Percentiles rank a stretch among this genome's conserved stretches.
phyloP scores from a whole-genome alignment of 2,797 vertebrate genomes.

The Thalassophryne amazonica region DNA sequence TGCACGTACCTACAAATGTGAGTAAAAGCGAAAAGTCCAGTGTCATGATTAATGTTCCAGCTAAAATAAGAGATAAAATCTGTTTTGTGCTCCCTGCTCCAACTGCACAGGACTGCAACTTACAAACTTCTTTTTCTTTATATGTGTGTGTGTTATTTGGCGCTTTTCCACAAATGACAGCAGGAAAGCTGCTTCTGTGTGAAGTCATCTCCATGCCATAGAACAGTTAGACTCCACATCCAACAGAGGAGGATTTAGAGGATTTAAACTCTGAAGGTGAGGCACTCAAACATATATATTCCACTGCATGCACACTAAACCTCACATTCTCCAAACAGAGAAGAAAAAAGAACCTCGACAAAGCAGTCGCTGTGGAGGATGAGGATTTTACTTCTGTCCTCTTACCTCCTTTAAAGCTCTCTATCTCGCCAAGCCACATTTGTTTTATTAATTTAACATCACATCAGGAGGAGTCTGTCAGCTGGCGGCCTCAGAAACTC shows the following conservation, averaged over 20 bases:
- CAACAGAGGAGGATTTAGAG: slow-evolving; percentile 61
- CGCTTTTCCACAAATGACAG: slow-evolving; percentile 42
- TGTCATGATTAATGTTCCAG: slow-evolving; percentile 7
- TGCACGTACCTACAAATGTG: not conserved
- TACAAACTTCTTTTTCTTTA: slow-evolving; percentile 4
- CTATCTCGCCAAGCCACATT: slow-evolving; percentile 68
- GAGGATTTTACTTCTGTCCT: slow-evolving; percentile 53
- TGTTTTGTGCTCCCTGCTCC: slow-evolving; percentile 30
- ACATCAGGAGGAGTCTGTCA: slow-evolving; percentile 54
- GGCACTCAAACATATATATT: slow-evolving; percentile 31
- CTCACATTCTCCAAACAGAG: slow-evolving; percentile 40
- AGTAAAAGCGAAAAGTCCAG: slow-evolving; percentile 3
- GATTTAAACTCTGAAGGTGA: slow-evolving; percentile 66
- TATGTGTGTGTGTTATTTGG: slow-evolving; percentile 23
- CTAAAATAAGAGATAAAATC: slow-evolving; percentile 23
- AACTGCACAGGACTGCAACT: no score
- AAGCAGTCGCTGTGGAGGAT: slow-evolving; percentile 44
- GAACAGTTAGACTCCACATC: slow-evolving; percentile 51
- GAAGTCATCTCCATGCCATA: slow-evolving; percentile 47
- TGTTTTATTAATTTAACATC: slow-evolving; percentile 76
- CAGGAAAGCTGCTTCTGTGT: slow-evolving; percentile 45
- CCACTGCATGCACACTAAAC: slow-evolving; percentile 3
- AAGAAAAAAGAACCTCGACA: slow-evolving; percentile 26
- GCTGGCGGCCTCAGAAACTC: slow-evolving; percentile 47
- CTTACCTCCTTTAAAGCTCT: slow-evolving; percentile 57